These are phyloP conservation scores for Myrmecobius fasciatus DNA, from an alignment of 2,113 vertebrate species.

Conservation along the genomic window DNA sequence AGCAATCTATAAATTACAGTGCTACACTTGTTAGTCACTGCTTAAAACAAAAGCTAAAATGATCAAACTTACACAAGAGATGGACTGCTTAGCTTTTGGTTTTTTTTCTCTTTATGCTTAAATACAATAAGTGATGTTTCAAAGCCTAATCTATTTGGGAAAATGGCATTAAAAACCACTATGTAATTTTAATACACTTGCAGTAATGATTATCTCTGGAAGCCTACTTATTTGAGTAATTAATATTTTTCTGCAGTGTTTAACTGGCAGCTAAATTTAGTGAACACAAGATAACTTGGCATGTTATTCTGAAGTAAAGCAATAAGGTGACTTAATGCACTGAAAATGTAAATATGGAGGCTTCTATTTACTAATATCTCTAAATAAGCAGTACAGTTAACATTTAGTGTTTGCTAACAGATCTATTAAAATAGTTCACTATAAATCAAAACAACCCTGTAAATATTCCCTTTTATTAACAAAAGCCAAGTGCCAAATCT, in stretches of 20 bases:
- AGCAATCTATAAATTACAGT: slow-evolving; percentile 64
- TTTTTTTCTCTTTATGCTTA: slow-evolving; percentile 71
- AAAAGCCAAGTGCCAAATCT: slow-evolving; percentile 85
- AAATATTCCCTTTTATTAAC: slow-evolving; percentile 80
- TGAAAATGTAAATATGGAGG: slow-evolving; percentile 79
- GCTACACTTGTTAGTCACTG: slow-evolving; percentile 71
- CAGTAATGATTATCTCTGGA: slow-evolving; percentile 81
- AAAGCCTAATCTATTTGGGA: slow-evolving; percentile 77
- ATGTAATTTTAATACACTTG: slow-evolving; percentile 78
- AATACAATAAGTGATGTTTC: slow-evolving; percentile 76
- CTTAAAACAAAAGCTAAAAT: slow-evolving; percentile 67
- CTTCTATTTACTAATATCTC: slow-evolving; percentile 82
- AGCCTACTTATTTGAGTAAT: slow-evolving; percentile 80
- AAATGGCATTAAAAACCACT: slow-evolving; percentile 76
- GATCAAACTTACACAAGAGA: slow-evolving; percentile 55
- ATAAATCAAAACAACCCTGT: slow-evolving; percentile 81
- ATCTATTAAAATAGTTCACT: slow-evolving; percentile 80
- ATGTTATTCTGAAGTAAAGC: slow-evolving; percentile 85
- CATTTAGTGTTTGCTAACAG: slow-evolving; percentile 93
- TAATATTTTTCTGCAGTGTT: slow-evolving; percentile 82
- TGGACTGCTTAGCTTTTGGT: slow-evolving; percentile 71
- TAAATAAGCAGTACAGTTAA: slow-evolving; percentile 84
- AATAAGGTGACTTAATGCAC: slow-evolving; percentile 86
- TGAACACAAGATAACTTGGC: slow-evolving; percentile 81
- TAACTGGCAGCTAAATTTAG: slow-evolving; percentile 83